Evolutionary conservation across 2,113 vertebrate species (phyloP).

Genomic region (Menidia beryllina): DNA sequence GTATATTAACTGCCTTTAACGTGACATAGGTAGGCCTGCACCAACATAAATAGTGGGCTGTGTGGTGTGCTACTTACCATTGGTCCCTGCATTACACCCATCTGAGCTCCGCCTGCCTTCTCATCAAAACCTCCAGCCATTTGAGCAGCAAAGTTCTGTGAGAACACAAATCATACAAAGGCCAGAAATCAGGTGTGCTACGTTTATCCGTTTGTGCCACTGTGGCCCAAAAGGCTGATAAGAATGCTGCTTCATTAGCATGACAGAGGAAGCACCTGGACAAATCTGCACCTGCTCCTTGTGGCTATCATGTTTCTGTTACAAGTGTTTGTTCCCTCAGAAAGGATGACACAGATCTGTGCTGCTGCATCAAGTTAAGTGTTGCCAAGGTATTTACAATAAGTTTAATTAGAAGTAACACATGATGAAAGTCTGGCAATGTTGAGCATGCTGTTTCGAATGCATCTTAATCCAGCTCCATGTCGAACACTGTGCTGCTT

Average conservation of each 20-base stretch:
- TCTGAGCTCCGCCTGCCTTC: constrained; percentile 88
- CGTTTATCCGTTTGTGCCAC: not conserved
- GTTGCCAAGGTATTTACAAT: not conserved
- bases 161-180: constrained; percentile 21
- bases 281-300: constrained; percentile 8
- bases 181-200: not conserved
- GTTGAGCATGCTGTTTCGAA: not conserved
- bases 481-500: not conserved
- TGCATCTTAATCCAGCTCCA: too few species aligned
- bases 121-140: constrained; percentile 93
- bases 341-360: not conserved
- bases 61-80: constrained; percentile 82
- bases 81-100: constrained; percentile 97
- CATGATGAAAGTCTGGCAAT: not conserved
- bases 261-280: constrained; percentile 1
- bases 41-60: not conserved
- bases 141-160: constrained; percentile 94
- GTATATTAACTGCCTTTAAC: not conserved
- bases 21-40: not conserved
- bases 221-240: not conserved
- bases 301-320: not conserved
- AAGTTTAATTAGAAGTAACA: not conserved
- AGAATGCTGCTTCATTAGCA: not conserved
- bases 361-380: not conserved
- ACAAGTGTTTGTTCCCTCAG: too few species aligned